phyloP scores from a whole-genome alignment of 2,797 vertebrate genomes.

The Microctenopoma lineatum region DNA sequence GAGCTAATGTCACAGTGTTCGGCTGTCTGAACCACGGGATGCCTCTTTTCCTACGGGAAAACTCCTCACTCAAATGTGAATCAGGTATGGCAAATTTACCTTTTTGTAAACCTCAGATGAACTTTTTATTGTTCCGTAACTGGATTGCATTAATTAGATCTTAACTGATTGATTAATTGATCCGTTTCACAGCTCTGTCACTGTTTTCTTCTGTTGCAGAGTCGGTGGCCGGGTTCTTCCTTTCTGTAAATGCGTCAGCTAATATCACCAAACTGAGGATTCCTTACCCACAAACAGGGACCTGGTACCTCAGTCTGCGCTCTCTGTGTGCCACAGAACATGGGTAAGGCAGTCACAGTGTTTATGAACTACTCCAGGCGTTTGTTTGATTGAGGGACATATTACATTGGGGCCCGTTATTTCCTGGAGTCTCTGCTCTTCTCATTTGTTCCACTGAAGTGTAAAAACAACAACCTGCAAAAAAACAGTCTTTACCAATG shows the following conservation, averaged over 20 bases:
- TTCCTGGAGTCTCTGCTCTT: too few relatives aligned
- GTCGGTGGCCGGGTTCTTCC: constrained; percentile 88
- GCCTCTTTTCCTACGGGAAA: constrained; percentile 89
- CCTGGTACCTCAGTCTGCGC: constrained; percentile 96
- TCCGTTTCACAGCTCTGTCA: not conserved
- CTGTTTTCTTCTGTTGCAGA: constrained; percentile 76
- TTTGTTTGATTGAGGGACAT: not conserved
- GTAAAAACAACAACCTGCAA: too few relatives aligned
- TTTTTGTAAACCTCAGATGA: too few relatives aligned
- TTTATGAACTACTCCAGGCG: not conserved
- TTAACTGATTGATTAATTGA: too few relatives aligned
- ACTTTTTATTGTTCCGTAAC: not conserved
- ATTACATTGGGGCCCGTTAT: too few relatives aligned
- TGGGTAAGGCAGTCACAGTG: constrained; percentile 81
- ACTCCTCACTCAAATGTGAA: constrained; percentile 89
- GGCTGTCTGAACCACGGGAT: constrained; percentile 96
- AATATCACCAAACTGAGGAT: constrained; percentile 92
- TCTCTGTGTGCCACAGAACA: constrained; percentile 88
- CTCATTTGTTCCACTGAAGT: too few relatives aligned
- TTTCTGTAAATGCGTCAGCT: constrained; percentile 87
- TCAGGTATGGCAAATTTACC: constrained; percentile 84
- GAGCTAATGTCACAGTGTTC: constrained; percentile 93
- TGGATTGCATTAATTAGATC: too few relatives aligned
- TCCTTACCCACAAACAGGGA: constrained; percentile 96
- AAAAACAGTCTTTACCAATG: too few relatives aligned